Conservation (phyloP, 2,888 invertebrate genomes). For the Conistra vaccinii region DNA sequence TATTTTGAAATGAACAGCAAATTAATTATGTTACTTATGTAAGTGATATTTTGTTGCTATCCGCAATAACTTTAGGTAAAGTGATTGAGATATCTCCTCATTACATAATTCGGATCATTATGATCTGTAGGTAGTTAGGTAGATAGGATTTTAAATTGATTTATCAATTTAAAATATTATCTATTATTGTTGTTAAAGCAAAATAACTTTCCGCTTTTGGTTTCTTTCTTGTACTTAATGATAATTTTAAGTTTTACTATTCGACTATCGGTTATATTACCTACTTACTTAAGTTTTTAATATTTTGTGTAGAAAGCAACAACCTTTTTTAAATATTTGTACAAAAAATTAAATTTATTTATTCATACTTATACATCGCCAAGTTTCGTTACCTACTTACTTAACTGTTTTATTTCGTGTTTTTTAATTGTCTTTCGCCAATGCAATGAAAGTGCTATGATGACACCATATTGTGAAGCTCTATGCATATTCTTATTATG, state of each 20-base stretch:
- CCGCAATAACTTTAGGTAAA: constrained; percentile 9
- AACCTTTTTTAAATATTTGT: neutral
- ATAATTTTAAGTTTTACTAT: constrained; percentile 9
- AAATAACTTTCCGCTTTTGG: neutral
- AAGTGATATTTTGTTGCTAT: constrained; percentile 24
- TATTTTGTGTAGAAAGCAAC: neutral
- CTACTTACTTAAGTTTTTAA: neutral
- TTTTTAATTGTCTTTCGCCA: constrained; percentile 17
- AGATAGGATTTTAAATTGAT: too few relatives aligned
- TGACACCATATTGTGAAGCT: constrained; percentile 16
- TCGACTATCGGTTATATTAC: constrained; percentile 10
- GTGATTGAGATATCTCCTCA: constrained; percentile 33
- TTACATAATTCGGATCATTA: constrained; percentile 40
- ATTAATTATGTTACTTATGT: constrained; percentile 44
- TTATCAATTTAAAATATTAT: constrained; percentile 35
- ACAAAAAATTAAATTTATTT: neutral
- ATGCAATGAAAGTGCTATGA: constrained; percentile 16
- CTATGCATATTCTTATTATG: neutral
- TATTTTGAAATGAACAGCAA: constrained; percentile 38
- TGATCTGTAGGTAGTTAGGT: constrained; percentile 24
- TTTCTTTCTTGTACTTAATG: neutral
- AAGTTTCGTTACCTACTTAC: neutral
- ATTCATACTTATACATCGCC: neutral
- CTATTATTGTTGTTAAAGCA: neutral
- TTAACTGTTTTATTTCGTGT: neutral